Conservation (phyloP, 2,797 vertebrate genomes). For the Enteromius radiatus region DNA sequence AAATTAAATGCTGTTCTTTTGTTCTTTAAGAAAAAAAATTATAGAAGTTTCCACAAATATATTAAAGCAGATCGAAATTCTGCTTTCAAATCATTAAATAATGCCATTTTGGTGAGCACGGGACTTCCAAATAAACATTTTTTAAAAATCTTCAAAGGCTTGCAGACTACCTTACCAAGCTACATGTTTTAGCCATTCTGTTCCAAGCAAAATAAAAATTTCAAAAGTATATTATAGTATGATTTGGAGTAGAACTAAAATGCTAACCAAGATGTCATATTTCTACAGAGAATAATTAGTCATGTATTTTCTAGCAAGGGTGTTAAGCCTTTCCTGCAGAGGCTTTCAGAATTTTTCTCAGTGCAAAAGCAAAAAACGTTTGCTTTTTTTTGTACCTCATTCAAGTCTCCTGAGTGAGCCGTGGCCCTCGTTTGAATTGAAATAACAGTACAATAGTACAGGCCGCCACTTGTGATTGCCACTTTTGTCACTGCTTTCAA, state of each 20-base stretch:
- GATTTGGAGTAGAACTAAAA: neutral
- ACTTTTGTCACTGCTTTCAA: slow-evolving; percentile 63
- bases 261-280: neutral
- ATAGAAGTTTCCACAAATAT: neutral
- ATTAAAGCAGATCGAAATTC: neutral
- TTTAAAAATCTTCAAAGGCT: neutral
- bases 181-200: neutral
- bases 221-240: neutral
- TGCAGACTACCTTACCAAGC: neutral
- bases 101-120: neutral
- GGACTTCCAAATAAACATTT: neutral
- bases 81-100: neutral
- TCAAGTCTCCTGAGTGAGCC: slow-evolving; percentile 32
- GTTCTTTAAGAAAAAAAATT: too few species aligned
- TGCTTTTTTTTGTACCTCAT: slow-evolving; percentile 9
- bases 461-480: slow-evolving; percentile 52
- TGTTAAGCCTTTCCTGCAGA: neutral
- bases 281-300: neutral
- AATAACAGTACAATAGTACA: slow-evolving; percentile 56
- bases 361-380: slow-evolving; percentile 27
- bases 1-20: neutral
- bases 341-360: neutral
- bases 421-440: slow-evolving; percentile 45
- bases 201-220: neutral
- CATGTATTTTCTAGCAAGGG: neutral